phyloP scores from a whole-genome alignment of 1,140 invertebrate genomes.

The Danaus melanippus region DNA sequence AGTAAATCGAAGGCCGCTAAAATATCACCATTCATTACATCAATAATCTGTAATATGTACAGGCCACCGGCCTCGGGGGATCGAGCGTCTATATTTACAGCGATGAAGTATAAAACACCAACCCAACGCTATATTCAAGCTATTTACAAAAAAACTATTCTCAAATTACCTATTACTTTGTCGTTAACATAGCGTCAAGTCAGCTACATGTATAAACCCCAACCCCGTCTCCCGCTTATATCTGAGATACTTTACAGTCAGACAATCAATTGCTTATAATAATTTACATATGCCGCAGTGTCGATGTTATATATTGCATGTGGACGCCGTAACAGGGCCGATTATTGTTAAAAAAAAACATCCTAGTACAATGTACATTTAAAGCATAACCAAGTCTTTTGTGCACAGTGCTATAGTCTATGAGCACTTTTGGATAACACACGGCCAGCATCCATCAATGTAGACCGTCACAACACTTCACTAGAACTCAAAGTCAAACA shows the following conservation, averaged over 20 bases:
- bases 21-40: conserved; percentile 69
- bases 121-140: too few relatives aligned
- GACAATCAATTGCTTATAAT: too few relatives aligned
- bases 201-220: conserved; percentile 5
- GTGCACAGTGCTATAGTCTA: conserved; percentile 16
- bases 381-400: conserved; percentile 22
- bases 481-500: conserved; percentile 84
- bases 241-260: neutral
- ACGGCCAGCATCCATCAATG: too few relatives aligned
- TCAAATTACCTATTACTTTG: too few relatives aligned
- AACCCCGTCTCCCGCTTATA: conserved; percentile 1
- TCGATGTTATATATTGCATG: conserved; percentile 25
- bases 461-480: conserved; percentile 7
- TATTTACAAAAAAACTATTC: too few relatives aligned
- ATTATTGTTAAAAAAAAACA: conserved; percentile 9
- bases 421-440: neutral
- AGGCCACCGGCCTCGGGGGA: conserved; percentile 30
- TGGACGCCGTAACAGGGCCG: conserved; percentile 14
- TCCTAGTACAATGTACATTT: conserved; percentile 15
- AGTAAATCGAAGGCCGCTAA: conserved; percentile 71
- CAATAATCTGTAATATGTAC: conserved; percentile 47
- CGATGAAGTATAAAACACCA: conserved; percentile 14
- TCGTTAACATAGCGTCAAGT: too few relatives aligned
- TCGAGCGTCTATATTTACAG: conserved; percentile 55
- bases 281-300: conserved; percentile 10